Evolutionary conservation across 2,797 vertebrate species (phyloP).

Genomic region (Sebastes oblongus): DNA sequence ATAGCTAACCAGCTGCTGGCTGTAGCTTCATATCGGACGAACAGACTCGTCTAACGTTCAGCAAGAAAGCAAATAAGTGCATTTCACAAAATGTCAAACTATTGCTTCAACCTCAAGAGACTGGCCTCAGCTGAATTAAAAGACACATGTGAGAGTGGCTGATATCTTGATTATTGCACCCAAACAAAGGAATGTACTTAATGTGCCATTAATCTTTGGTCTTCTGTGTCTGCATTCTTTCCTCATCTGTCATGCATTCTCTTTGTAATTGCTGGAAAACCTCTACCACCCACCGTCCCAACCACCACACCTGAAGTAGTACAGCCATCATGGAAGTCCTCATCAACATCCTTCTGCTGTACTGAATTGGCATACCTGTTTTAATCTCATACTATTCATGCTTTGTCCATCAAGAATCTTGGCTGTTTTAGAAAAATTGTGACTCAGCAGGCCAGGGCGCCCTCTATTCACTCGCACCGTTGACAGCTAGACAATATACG

Average conservation of each 20-base stretch:
- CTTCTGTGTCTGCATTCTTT: slow-evolving; percentile 69
- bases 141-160: slow-evolving; percentile 47
- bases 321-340: not conserved
- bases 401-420: not conserved
- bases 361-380: not conserved
- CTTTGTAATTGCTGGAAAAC: slow-evolving; percentile 33
- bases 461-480: not conserved
- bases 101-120: not conserved
- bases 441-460: not conserved
- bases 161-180: slow-evolving; percentile 66
- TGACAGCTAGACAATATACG: slow-evolving; percentile 2
- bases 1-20: not conserved
- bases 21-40: not conserved
- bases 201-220: slow-evolving; percentile 58
- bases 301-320: not conserved
- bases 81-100: not conserved
- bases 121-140: slow-evolving; percentile 6
- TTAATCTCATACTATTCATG: not conserved
- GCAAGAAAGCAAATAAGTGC: not conserved
- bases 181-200: slow-evolving; percentile 63
- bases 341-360: not conserved
- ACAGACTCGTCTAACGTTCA: not conserved
- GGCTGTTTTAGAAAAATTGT: not conserved
- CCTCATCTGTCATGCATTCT: slow-evolving; percentile 61
- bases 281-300: slow-evolving; percentile 5